Evolutionary conservation across 2,113 vertebrate genomes (phyloP).

Genomic region (Progne subis): DNA sequence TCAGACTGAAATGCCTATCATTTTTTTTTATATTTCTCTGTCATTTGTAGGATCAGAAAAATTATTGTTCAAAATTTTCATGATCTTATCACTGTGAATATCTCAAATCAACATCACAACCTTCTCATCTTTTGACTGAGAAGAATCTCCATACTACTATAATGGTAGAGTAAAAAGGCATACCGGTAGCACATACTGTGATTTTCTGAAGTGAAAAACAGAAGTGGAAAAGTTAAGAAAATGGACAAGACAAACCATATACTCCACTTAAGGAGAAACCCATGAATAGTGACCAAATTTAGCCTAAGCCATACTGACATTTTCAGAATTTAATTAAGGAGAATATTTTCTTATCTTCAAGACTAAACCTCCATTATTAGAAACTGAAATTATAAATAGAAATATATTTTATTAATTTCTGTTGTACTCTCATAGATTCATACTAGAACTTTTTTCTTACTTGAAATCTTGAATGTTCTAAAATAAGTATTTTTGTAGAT

Average conservation of each 20-base stretch:
- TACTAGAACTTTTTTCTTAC: not conserved
- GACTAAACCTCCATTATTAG: not conserved
- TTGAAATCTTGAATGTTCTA: not conserved
- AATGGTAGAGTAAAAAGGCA: not conserved
- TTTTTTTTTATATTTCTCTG: not conserved
- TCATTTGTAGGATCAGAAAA: not conserved
- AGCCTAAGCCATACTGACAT: not conserved
- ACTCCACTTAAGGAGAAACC: not conserved
- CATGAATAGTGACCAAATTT: not conserved
- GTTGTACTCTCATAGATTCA: not conserved
- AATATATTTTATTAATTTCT: not conserved
- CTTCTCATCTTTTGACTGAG: not conserved
- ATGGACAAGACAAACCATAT: not conserved
- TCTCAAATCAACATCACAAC: not conserved
- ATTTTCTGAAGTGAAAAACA: not conserved
- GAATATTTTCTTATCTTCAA: not conserved
- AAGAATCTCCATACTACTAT: not conserved
- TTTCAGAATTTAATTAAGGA: not conserved
- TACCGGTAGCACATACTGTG: rapidly evolving
- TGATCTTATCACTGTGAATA: not conserved
- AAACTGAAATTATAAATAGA: not conserved
- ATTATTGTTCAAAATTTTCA: not conserved
- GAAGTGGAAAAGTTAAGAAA: not conserved
- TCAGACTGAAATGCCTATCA: not conserved
- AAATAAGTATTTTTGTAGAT: not conserved